These are phyloP conservation scores for Dolichopus griseipennis DNA, from an alignment of 2,888 invertebrate genomes.

Conservation along the genomic window DNA sequence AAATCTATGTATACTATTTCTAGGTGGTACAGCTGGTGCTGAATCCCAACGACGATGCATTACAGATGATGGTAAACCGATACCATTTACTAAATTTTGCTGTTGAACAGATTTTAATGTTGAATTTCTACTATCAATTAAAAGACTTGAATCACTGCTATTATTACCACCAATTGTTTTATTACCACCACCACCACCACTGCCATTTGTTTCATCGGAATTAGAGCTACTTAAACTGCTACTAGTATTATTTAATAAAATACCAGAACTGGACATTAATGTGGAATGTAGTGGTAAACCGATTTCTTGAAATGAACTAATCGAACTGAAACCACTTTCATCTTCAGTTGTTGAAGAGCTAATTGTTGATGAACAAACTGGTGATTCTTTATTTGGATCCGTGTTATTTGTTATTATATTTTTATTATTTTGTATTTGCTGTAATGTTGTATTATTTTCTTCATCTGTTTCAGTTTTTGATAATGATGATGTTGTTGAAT, in stretches of 20 bases:
- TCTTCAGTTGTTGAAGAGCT: constrained; percentile 51
- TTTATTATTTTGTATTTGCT: constrained; percentile 9
- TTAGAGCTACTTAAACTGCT: background rate
- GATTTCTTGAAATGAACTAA: constrained; percentile 76
- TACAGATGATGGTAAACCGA: constrained; percentile 9
- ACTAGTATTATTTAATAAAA: background rate
- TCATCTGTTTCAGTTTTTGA: constrained; percentile 16
- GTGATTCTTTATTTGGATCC: background rate
- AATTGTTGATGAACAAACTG: constrained; percentile 29
- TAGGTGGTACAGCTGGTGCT: constrained; percentile 21
- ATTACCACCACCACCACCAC: background rate
- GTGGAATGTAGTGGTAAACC: constrained; percentile 50
- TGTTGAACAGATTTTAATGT: constrained; percentile 2
- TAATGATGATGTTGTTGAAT: constrained; percentile 33
- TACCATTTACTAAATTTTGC: background rate
- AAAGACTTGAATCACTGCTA: background rate
- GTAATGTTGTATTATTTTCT: constrained; percentile 11
- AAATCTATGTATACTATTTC: constrained; percentile 19
- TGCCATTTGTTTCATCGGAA: background rate
- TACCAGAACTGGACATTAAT: constrained; percentile 14
- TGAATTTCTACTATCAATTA: background rate
- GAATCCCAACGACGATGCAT: constrained; percentile 22
- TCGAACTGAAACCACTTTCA: constrained; percentile 78
- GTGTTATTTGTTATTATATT: background rate
- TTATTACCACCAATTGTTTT: constrained; percentile 1